Base-by-base conservation (phyloP, 1,140 invertebrate genomes). In the Parasteatoda tepidariorum region DNA sequence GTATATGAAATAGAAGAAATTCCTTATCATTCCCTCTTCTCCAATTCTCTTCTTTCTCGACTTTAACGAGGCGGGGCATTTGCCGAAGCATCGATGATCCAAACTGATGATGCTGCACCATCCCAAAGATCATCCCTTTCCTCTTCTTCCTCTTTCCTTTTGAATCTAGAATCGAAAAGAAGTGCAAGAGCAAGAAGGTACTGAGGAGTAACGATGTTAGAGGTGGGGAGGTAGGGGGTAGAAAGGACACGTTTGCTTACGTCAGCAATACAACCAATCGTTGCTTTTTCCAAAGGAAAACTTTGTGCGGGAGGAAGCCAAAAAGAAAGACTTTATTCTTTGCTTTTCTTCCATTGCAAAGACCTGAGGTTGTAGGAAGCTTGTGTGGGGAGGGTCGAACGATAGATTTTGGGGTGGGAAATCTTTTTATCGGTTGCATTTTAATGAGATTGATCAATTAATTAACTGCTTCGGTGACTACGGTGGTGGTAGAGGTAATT, bases 31-130 rank as follows among this genome's bases (percentile, higher is more conserved):
- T 38, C 55, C 26, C 54, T 61, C 22, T 4, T 38, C 55, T 61
- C 33, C 22, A 34, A 22, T 34, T 28, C 55, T 30, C 9, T 28
- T n/a, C 57, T 59, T 59, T 7, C 9, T 59, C 18, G 9, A 59
- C 57, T 59, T 59, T 59, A 59, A 59, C 57, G 57, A 59, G 57
- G 57, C 57, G 24, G n/a, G n/a, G 24, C n/a, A 6, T 26, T 59
- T 59, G 18, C 57, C 57, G n/a, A 71, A 26, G 24, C 68, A 71
- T 71, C 57, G 55, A 74, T 74, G 71, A 74, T 61, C 55, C 31
- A 74, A 74, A 74, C 71, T 74, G 71, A 74, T 74, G 71, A 74
- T 74, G 71, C 71, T 74, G 71, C 71, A 74, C 59, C 71, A 74
- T 74, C 71, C 57, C 54, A 26, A n/a, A 61, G 55, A 61, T 61